Evolutionary conservation across 2,888 invertebrate species (phyloP), one percentile per base, ranked within the genome.

Genomic region (Brachyopa scutellaris): DNA sequence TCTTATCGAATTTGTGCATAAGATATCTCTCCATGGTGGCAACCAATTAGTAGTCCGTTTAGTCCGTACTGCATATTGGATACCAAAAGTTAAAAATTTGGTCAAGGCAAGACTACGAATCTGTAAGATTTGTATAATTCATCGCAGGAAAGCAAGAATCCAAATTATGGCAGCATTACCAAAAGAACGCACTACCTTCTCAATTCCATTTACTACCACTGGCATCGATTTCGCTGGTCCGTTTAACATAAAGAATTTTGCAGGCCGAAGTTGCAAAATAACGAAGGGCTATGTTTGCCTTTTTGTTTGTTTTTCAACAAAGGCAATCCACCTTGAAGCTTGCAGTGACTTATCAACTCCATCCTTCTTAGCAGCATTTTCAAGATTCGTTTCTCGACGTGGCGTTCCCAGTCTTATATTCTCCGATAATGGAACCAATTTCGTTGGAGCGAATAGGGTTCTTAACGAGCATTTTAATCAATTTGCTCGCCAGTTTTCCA

Each of bases 41-140:
- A 61, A 40, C 21, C 61, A 61, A 33, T 33, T 61, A 6, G 31
- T 47, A 0, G 1, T 61, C 2, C 45, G 33, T n/a, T 11, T n/a
- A n/a, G n/a, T n/a, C 8, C 31, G 19, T 2, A 45, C 29, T 11
- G 42, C 36, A 29, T 59, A 13, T 38, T 59, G 15, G 9, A 31
- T 59, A 11, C 42, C 42, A 0, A 19, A 17, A 7, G 8, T 31
- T 8, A 59, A 42, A 17, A 17, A 8, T 6, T 11, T 42, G 11
- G 6, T 42, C 0, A 59, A 59, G 31, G 6, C 3, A 6, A 5
- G 6, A 3, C 4, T 26, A 5, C 26, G 26, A 5, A 6, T 5
- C 3, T 45, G 45, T 1, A 21, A 45, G n/a, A 45, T 7, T 5
- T 45, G 45, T 21, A 45, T 5, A 3, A 11, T 45, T 6, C 45